phyloP scores from a whole-genome alignment of 2,797 vertebrate species.

The Sebastes goodei region DNA sequence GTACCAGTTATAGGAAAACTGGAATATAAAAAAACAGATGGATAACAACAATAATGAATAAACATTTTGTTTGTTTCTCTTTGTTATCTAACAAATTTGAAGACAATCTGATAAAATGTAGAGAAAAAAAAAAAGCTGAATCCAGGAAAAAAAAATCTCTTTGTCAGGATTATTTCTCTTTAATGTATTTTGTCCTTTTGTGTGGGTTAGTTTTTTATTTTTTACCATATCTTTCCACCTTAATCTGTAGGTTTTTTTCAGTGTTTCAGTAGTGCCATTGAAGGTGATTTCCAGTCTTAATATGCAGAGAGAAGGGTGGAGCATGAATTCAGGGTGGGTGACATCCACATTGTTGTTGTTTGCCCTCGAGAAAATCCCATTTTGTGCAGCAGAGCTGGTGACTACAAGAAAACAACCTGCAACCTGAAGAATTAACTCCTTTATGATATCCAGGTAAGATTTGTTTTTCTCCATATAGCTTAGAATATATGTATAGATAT shows the following conservation, averaged over 20 bases:
- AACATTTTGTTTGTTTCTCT: not conserved
- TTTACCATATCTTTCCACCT: not conserved
- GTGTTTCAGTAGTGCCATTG: not conserved
- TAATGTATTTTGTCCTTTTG: not conserved
- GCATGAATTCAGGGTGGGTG: slow-evolving; percentile 51
- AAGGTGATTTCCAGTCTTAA: slow-evolving; percentile 24
- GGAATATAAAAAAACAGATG: not conserved
- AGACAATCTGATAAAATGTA: not conserved
- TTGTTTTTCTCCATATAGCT: not conserved
- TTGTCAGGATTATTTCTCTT: not conserved
- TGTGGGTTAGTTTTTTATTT: not conserved
- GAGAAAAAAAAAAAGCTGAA: not conserved
- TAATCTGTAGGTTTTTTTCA: not conserved
- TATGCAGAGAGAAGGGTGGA: slow-evolving; percentile 66
- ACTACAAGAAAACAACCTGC: slow-evolving; percentile 14
- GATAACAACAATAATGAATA: not conserved
- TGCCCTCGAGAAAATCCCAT: not conserved
- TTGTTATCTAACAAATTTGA: not conserved
- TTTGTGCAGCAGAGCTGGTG: slow-evolving; percentile 31
- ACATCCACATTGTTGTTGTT: slow-evolving; percentile 36
- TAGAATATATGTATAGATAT: not conserved
- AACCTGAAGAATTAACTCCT: slow-evolving; percentile 12
- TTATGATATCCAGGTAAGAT: slow-evolving; percentile 55
- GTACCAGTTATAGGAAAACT: not conserved
- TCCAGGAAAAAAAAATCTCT: not conserved